Percentiles rank a stretch among this genome's conserved stretches.
These are phyloP conservation scores for Metopolophium dirhodum DNA, from an alignment of 1,140 invertebrate genomes.

Conservation along the genomic window DNA sequence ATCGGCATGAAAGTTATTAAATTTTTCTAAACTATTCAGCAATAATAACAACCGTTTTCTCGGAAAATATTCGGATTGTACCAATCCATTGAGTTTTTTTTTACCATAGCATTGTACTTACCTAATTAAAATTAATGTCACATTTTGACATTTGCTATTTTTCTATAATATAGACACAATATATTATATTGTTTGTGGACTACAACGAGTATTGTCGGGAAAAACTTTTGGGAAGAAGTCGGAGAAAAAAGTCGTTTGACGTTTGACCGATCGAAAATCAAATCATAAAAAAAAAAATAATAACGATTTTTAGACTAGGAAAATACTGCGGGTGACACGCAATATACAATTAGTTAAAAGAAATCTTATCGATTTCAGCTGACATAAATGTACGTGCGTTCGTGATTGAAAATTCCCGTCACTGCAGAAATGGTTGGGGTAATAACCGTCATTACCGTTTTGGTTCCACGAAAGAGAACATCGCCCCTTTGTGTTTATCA, in stretches of 20 bases:
- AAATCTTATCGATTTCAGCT: neutral
- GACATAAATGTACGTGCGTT: neutral
- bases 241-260: neutral
- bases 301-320: neutral
- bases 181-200: neutral
- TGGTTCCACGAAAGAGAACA: neutral
- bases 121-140: neutral
- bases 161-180: neutral
- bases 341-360: conserved; percentile 6
- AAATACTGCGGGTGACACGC: conserved; percentile 1
- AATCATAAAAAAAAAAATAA: neutral
- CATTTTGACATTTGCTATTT: neutral
- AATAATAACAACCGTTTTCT: neutral
- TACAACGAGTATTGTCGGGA: neutral
- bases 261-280: neutral
- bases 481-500: neutral
- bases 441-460: neutral
- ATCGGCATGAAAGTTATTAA: neutral
- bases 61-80: neutral
- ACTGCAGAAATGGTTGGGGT: neutral
- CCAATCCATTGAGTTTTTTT: neutral
- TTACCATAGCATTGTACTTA: neutral
- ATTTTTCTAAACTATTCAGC: neutral
- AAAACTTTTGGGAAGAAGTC: neutral
- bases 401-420: neutral